phyloP scores from a whole-genome alignment of 2,113 vertebrate species.

The Pachyramphus minor region DNA sequence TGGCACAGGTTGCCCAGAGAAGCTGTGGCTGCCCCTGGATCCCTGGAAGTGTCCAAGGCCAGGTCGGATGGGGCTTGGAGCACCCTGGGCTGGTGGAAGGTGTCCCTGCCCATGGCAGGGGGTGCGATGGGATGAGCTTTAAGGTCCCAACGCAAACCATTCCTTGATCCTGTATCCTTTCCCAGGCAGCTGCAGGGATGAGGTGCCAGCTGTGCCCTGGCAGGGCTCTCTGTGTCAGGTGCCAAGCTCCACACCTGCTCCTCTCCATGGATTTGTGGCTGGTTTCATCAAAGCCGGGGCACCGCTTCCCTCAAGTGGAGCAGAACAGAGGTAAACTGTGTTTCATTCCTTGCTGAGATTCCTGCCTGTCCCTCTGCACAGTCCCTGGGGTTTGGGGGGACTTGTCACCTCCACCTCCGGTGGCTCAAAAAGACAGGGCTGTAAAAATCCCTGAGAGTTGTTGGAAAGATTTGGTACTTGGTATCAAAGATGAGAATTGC shows the following conservation, averaged over 20 bases:
- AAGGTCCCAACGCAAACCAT: not conserved
- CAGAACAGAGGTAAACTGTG: rapidly evolving
- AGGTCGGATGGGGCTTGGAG: not conserved
- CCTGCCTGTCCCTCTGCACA: rapidly evolving
- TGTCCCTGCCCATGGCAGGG: not conserved
- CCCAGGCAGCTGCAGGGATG: not conserved
- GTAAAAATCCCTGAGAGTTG: rapidly evolving
- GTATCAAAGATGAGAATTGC: not conserved
- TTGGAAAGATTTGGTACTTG: rapidly evolving
- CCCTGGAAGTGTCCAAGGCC: not conserved
- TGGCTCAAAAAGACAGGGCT: not conserved
- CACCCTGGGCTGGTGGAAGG: not conserved
- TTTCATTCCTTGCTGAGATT: rapidly evolving
- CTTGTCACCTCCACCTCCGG: not conserved
- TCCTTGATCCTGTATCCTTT: not conserved
- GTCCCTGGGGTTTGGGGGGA: not conserved
- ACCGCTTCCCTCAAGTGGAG: rapidly evolving
- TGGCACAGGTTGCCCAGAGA: not conserved
- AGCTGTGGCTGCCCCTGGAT: not conserved
- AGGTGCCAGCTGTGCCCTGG: not conserved
- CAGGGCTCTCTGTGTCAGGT: not conserved
- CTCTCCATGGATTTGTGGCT: rapidly evolving
- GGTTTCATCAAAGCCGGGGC: rapidly evolving
- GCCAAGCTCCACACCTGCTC: rapidly evolving
- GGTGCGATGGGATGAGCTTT: not conserved